Evolutionary conservation across 2,888 invertebrate genomes (phyloP), one percentile per base, ranked within the genome.

Genomic region (Barypeithes pellucidus): DNA sequence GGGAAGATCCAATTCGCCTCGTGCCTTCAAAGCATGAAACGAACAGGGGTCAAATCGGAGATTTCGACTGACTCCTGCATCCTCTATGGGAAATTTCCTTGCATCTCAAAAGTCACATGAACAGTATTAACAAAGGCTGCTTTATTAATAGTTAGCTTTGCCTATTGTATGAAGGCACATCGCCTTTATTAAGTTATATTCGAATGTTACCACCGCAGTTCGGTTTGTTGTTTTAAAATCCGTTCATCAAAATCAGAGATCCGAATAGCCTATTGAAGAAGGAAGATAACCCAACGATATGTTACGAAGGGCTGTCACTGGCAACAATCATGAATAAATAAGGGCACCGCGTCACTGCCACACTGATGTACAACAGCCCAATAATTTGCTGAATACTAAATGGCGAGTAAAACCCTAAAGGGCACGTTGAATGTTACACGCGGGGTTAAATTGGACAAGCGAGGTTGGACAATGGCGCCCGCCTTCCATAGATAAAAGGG

Each of bases 351-450:
- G 66, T 54, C 66, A 63, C 43, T 14, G n/a, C 45, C 63, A 63
- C 29, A 11, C 33, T 63, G 67, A 52, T 65, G 50, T 65, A 50
- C 33, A 47, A 52, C 63, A 33, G 63, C 20, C 63, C 33, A 45
- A 45, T 63, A 65, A 65, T 52, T 65, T 71, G 71, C 71, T 65
- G 71, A 71, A 71, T 71, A 71, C 71, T 71, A 71, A 71, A 71
- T 71, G 60, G 71, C 65, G 65, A 57, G 54, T 33, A 33, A 33
- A 16, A 18, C 24, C 54, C 71, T 22, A 47, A 65, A 71, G 71
- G 71, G 71, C 63, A 54, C 41, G 57, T 33, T 71, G 57, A 71
- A 71, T 71, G 71, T 66, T 71, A 71, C 71, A 65, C 71, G 66
- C 71, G 71, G 50, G 66, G 59, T 41, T 66, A 71, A 36, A 65